Evolutionary conservation across 2,797 vertebrate genomes (phyloP), one percentile per base, ranked within the genome.

Genomic region (Clarias platycephalus): DNA sequence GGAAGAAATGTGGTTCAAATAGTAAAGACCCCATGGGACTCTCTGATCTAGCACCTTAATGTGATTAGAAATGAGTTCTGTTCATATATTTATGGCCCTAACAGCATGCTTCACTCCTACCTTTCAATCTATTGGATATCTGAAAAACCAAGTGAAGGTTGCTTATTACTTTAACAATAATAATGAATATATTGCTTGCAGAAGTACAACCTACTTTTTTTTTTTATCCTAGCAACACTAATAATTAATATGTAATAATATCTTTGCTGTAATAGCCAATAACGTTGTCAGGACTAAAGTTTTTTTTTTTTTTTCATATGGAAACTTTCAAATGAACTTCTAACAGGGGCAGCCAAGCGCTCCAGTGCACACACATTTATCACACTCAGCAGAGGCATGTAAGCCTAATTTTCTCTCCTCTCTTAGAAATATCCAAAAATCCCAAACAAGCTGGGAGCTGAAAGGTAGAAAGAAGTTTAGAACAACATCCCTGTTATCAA

Each of bases 321-420:
- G 26, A 86, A 86, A 86, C 68, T 86, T 86, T 84, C 77, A 81
- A 84, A 86, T 84, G 82, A 86, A 86, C 85, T 86, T 80, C 81
- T 83, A 86, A 86, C 75, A 80, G 75, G 81, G 26, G 79, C 85
- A 74, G 67, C 85, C 76, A 66, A 44, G 71, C 78, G 53, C 82
- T 86, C 63, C 70, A 81, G 66, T 81, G 70, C 85, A 57, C 82
- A 34, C 82, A 70, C 82, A 86, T 86, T 86, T 81, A 86, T 86
- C 85, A 86, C 82, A 84, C 82, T 81, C 85, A 86, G 78, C 71
- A 81, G 72, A 76, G 64, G 71, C 78, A 70, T 63, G 82, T 82
- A 86, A 63, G 53, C 70, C 63, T 84, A 81, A 84, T 84, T 84
- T 67, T 76, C 85, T 66, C 40, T 67, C 20, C 81, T 74, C 58